A percentile compares a stretch with the other conserved stretches of the same genome.
phyloP scores from a whole-genome alignment of 2,888 invertebrate species.

The Agrotis exclamationis region DNA sequence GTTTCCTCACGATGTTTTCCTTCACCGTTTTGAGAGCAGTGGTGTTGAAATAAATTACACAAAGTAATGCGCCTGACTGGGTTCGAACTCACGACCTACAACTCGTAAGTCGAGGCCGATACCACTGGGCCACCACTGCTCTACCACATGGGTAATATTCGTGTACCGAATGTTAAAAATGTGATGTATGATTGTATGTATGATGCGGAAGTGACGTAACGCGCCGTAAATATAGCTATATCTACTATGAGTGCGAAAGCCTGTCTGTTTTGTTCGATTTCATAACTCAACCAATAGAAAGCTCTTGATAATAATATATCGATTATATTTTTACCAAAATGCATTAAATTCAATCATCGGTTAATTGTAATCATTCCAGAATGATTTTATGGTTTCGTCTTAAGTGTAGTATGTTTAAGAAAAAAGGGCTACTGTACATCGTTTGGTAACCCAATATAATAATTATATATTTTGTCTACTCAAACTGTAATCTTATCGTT shows the following conservation, averaged over 20 bases:
- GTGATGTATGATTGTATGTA: slow-evolving; percentile 21
- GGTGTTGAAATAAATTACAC: no score
- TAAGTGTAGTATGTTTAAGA: neutral
- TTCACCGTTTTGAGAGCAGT: no score
- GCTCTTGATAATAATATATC: slow-evolving; percentile 17
- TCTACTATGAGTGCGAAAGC: slow-evolving; percentile 25
- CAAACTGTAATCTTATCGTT: neutral
- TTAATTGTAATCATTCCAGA: no score
- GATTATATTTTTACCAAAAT: slow-evolving; percentile 17
- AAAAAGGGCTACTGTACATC: neutral
- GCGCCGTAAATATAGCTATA: slow-evolving; percentile 35
- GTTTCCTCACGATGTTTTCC: no score
- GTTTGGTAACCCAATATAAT: neutral
- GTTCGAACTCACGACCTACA: no score
- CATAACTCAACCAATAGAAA: slow-evolving; percentile 18
- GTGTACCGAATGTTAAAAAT: slow-evolving; percentile 30
- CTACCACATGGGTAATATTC: no score
- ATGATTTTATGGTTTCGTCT: neutral
- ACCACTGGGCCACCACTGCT: no score
- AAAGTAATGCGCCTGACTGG: no score
- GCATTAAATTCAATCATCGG: neutral
- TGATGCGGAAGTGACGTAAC: slow-evolving; percentile 41
- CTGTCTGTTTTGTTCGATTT: slow-evolving; percentile 30
- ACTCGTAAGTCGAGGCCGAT: no score
- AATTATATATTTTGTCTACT: no score